Percentiles rank a stretch among this genome's conserved stretches.
Evolutionary conservation across 2,797 vertebrate species (phyloP).

Genomic region (Glossophaga mutica): DNA sequence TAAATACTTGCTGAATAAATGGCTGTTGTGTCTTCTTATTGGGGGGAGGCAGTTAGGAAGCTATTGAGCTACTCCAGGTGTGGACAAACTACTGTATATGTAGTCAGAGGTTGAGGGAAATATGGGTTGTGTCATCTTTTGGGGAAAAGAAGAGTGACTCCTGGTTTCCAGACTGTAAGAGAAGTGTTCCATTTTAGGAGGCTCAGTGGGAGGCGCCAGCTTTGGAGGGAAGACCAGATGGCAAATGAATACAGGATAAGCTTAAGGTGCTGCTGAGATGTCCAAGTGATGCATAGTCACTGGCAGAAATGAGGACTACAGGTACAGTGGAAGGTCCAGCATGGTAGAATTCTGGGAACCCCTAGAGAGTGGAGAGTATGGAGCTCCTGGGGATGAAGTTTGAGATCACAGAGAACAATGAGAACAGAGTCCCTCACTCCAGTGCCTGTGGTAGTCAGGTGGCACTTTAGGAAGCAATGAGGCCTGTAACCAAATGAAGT

Average conservation of each 20-base stretch:
- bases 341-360: background rate
- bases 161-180: fast-evolving
- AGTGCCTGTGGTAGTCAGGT: fast-evolving
- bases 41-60: background rate
- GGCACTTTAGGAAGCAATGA: background rate
- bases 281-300: background rate
- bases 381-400: background rate
- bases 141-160: too few species aligned
- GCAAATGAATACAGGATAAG: fast-evolving
- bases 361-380: background rate
- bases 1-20: background rate
- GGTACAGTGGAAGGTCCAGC: background rate
- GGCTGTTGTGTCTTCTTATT: background rate
- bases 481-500: background rate
- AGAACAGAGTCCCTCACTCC: background rate
- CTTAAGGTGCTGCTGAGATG: background rate
- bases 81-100: background rate
- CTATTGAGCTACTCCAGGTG: background rate
- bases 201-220: background rate
- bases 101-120: background rate
- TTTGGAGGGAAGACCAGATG: background rate
- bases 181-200: background rate
- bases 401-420: background rate
- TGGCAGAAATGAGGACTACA: background rate
- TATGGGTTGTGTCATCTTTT: background rate